Conservation (phyloP, 1,140 invertebrate species). For the Wasmannia auropunctata region DNA sequence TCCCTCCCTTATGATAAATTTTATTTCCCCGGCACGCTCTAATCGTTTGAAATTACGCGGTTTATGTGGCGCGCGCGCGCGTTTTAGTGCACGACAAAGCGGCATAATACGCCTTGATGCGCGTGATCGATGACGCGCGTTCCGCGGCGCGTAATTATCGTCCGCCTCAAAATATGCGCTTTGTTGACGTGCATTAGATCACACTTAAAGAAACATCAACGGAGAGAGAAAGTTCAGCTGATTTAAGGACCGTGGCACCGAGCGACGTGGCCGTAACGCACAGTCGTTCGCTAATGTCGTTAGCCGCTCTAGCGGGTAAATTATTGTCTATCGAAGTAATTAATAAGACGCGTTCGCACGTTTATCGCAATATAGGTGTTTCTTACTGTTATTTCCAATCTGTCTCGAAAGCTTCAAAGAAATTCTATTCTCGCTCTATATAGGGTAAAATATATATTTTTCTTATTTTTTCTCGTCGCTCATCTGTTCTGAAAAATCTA, state of each 20-base stretch:
- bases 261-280: conserved; percentile 20
- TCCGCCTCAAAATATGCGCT: conserved; percentile 32
- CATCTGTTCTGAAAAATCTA: not conserved
- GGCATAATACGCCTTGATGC: conserved; percentile 24
- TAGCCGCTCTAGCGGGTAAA: not conserved
- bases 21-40: conserved; percentile 65
- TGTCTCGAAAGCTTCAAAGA: not conserved
- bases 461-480: not conserved
- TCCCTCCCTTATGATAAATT: conserved; percentile 67
- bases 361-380: not conserved
- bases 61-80: conserved; percentile 18
- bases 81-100: not conserved
- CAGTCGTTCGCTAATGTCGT: conserved; percentile 24
- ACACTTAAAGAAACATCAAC: conserved; percentile 46
- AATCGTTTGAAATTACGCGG: conserved; percentile 62
- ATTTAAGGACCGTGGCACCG: conserved; percentile 24
- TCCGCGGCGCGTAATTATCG: conserved; percentile 34
- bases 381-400: not conserved
- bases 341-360: not conserved
- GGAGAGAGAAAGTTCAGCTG: conserved; percentile 35
- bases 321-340: conserved; percentile 27
- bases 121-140: conserved; percentile 41
- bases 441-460: too few species aligned
- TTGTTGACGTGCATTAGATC: conserved; percentile 53
- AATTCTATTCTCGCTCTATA: not conserved